phyloP scores from a whole-genome alignment of 64 coral and sea anemone species.

The Montipora efflorescens region DNA sequence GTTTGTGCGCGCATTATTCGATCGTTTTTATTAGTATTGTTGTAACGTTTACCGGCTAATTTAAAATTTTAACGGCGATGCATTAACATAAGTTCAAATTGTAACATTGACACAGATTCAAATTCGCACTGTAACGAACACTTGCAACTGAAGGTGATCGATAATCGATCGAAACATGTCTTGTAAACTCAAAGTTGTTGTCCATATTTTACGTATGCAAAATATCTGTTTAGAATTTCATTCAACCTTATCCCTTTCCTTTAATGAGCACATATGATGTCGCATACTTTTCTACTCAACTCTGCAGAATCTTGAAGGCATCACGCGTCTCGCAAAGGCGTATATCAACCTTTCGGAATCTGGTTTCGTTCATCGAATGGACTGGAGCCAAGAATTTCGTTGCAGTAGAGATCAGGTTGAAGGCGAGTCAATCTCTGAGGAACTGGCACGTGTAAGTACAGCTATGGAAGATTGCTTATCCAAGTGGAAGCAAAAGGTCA shows the following conservation, averaged over 20 bases:
- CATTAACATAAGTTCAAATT: too few species aligned
- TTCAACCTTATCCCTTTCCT: background rate
- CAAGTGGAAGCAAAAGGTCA: conserved; percentile 37
- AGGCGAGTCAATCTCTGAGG: conserved; percentile 13
- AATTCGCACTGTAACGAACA: too few species aligned
- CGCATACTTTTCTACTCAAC: background rate
- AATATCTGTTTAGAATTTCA: background rate
- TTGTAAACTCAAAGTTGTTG: too few species aligned
- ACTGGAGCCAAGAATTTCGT: conserved; percentile 69
- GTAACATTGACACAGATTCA: too few species aligned
- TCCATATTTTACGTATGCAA: too few species aligned
- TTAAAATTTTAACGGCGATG: too few species aligned
- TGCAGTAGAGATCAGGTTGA: conserved; percentile 16
- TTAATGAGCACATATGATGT: background rate
- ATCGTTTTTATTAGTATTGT: too few species aligned
- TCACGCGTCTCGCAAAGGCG: conserved; percentile 49
- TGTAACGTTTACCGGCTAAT: too few species aligned
- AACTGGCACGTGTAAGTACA: conserved; percentile 5
- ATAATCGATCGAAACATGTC: too few species aligned
- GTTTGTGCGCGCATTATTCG: too few species aligned
- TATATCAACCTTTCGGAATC: conserved; percentile 78
- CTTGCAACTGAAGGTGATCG: too few species aligned
- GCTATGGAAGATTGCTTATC: conserved; percentile 49
- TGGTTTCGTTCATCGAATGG: conserved; percentile 66
- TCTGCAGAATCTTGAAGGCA: conserved; percentile 63